phyloP scores from a whole-genome alignment of 1,140 invertebrate genomes.

The Thereuonema tuberculata region DNA sequence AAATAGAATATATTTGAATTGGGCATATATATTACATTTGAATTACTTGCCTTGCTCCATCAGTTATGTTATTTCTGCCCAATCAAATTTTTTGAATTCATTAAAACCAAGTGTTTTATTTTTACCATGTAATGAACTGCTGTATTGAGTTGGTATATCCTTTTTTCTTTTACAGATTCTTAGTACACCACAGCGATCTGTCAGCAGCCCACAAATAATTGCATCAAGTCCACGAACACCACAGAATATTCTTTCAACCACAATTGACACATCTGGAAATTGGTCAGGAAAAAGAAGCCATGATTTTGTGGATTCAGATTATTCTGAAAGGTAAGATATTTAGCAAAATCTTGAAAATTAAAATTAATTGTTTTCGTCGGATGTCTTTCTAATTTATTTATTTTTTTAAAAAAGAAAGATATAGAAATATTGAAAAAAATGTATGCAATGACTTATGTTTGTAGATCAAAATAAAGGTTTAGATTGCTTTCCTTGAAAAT shows the following conservation, averaged over 20 bases:
- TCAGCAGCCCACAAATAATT: conserved; percentile 14
- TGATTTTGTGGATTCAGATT: conserved; percentile 16
- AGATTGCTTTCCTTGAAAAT: background rate
- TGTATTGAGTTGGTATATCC: no score
- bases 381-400: no score
- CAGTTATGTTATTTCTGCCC: no score
- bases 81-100: no score
- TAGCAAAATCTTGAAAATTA: conserved; percentile 43
- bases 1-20: no score
- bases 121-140: no score
- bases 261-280: conserved; percentile 4
- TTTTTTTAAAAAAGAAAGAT: no score
- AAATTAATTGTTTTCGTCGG: no score
- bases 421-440: background rate
- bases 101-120: no score
- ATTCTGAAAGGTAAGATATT: conserved; percentile 17
- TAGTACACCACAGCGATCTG: conserved; percentile 17
- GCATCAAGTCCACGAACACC: conserved; percentile 25
- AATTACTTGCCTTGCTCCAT: no score
- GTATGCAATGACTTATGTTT: background rate
- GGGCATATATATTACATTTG: no score
- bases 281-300: conserved; percentile 15
- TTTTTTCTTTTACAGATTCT: conserved; percentile 17
- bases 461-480: background rate
- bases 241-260: conserved; percentile 23